Conservation (phyloP, 2,797 vertebrate species). For the Enteromius fasciolatus region DNA sequence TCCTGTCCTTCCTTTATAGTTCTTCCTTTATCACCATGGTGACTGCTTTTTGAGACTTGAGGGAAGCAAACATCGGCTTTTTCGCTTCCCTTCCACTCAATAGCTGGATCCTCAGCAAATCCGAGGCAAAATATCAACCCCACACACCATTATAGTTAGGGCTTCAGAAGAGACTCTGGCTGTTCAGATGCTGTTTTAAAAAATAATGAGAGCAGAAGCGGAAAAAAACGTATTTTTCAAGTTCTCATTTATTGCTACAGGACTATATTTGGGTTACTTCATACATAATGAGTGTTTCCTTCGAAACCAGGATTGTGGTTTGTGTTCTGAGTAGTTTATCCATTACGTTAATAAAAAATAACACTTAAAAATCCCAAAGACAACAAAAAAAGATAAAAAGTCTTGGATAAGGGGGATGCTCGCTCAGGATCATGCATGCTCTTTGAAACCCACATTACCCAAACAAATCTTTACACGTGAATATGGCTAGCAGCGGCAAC, state of each 20-base stretch:
- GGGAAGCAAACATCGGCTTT: constrained; percentile 41
- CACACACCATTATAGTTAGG: neutral
- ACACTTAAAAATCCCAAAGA: neutral
- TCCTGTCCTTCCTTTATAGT: constrained; percentile 19
- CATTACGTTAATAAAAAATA: neutral
- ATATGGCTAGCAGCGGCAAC: constrained; percentile 35
- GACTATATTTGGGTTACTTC: neutral
- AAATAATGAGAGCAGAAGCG: neutral
- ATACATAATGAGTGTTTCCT: neutral
- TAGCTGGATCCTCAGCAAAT: constrained; percentile 26
- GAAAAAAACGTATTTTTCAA: neutral
- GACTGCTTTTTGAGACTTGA: constrained; percentile 53
- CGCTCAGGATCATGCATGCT: neutral
- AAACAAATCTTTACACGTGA: constrained; percentile 48
- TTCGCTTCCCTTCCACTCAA: constrained; percentile 26
- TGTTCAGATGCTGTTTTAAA: constrained; percentile 9
- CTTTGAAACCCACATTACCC: constrained; percentile 33
- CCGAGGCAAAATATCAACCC: neutral
- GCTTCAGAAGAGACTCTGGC: neutral
- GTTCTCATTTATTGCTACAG: neutral
- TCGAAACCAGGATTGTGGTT: neutral
- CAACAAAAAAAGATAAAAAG: constrained; percentile 16
- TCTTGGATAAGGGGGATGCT: neutral
- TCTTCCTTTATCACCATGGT: constrained; percentile 53
- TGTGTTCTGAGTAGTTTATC: neutral